These are phyloP conservation scores for Parochlus steinenii DNA, from an alignment of 2,888 invertebrate genomes.

Conservation along the genomic window DNA sequence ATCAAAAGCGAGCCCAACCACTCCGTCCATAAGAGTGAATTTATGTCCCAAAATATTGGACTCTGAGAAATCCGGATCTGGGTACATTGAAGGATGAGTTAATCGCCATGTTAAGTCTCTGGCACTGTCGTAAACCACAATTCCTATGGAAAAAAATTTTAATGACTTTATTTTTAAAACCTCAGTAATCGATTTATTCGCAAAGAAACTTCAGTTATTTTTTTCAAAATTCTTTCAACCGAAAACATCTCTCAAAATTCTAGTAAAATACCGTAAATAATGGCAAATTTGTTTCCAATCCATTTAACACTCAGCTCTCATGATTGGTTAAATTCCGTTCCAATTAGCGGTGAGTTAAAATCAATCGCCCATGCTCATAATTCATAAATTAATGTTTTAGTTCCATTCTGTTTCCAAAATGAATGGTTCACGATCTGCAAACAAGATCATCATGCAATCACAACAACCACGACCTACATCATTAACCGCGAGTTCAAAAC, in stretches of 20 bases:
- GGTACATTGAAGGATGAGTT: slow-evolving; percentile 69
- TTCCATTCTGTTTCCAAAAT: not conserved
- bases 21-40: slow-evolving; percentile 50
- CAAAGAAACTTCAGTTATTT: no score
- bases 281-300: no score
- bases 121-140: slow-evolving; percentile 40
- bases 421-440: not conserved
- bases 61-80: slow-evolving; percentile 62
- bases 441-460: not conserved
- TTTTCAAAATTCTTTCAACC: no score
- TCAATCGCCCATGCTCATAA: no score
- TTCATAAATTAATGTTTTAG: no score
- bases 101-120: slow-evolving; percentile 66
- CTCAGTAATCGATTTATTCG: not conserved
- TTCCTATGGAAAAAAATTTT: slow-evolving; percentile 17
- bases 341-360: no score
- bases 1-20: slow-evolving; percentile 48
- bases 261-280: no score
- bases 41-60: slow-evolving; percentile 49
- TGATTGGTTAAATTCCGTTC: no score
- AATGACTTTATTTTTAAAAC: not conserved
- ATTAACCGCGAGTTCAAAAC: not conserved
- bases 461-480: not conserved
- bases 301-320: no score
- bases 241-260: no score